phyloP scores from a whole-genome alignment of 1,140 invertebrate species.

The Drosophila sproati region DNA sequence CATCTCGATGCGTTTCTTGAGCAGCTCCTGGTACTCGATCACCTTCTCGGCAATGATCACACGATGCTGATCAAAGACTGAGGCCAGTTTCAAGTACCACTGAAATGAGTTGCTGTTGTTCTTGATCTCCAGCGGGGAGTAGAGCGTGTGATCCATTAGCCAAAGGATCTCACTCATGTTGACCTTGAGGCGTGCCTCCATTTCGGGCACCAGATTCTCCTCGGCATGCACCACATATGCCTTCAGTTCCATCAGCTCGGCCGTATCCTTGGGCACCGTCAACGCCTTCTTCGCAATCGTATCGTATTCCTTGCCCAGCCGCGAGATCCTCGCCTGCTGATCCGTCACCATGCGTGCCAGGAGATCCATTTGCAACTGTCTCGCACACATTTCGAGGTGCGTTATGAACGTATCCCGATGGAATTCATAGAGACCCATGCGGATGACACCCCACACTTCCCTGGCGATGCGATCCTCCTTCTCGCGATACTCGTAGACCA shows the following conservation, averaged over 20 bases:
- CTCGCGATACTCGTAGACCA: constrained; percentile 88
- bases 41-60: constrained; percentile 93
- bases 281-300: constrained; percentile 91
- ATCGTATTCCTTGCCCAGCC: constrained; percentile 94
- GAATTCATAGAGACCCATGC: constrained; percentile 94
- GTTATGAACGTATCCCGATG: constrained; percentile 92
- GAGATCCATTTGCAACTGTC: constrained; percentile 89
- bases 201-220: constrained; percentile 88
- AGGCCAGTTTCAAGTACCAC: constrained; percentile 92
- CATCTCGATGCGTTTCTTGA: constrained; percentile 86
- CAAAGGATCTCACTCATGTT: constrained; percentile 82
- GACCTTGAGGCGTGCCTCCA: constrained; percentile 90
- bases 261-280: constrained; percentile 92
- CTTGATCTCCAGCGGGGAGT: constrained; percentile 93
- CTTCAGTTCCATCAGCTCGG: constrained; percentile 93
- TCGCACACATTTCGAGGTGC: constrained; percentile 88
- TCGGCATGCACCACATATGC: constrained; percentile 90
- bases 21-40: constrained; percentile 92
- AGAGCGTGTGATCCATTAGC: constrained; percentile 91
- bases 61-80: constrained; percentile 92
- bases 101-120: constrained; percentile 94
- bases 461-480: constrained; percentile 88
- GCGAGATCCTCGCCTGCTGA: constrained; percentile 90
- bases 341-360: constrained; percentile 90
- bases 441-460: constrained; percentile 88